A percentile compares a stretch with the other conserved stretches of the same genome.
Conservation (phyloP, 2,797 vertebrate genomes). For the Mionectes olivaceus region DNA sequence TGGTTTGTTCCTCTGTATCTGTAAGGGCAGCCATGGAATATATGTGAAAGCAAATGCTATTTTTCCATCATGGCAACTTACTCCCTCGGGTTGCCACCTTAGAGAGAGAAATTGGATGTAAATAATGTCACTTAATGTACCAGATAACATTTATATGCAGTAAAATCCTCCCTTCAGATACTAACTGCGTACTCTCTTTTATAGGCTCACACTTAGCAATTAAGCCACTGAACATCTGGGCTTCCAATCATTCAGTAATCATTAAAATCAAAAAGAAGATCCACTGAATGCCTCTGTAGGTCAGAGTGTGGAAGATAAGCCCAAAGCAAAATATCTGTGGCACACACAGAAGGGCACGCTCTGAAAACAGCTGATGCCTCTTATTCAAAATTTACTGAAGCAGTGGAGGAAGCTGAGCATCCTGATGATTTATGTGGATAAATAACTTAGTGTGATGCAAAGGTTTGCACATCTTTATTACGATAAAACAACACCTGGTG, state of each 20-base stretch:
- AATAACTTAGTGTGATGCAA: slow-evolving; percentile 57
- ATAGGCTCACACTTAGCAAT: slow-evolving; percentile 41
- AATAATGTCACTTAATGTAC: slow-evolving; percentile 57
- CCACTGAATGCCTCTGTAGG: slow-evolving; percentile 37
- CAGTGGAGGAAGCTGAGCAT: slow-evolving; percentile 39
- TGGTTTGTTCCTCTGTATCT: neutral
- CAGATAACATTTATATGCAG: slow-evolving; percentile 41
- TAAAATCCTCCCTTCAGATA: slow-evolving; percentile 56
- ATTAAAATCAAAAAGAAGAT: slow-evolving; percentile 58
- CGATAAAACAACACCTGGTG: slow-evolving; percentile 70
- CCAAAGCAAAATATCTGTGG: slow-evolving; percentile 55
- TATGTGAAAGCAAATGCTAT: neutral
- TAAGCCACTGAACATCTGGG: slow-evolving; percentile 61
- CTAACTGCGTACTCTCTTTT: slow-evolving; percentile 43
- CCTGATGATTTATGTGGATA: slow-evolving; percentile 50
- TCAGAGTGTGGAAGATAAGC: slow-evolving; percentile 44
- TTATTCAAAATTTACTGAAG: slow-evolving; percentile 61
- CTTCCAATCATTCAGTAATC: slow-evolving; percentile 26
- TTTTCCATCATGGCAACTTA: neutral
- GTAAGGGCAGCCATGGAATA: neutral
- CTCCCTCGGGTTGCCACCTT: slow-evolving; percentile 23
- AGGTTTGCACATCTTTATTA: slow-evolving; percentile 72
- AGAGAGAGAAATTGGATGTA: slow-evolving; percentile 39
- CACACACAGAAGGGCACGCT: slow-evolving; percentile 28
- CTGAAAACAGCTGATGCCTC: slow-evolving; percentile 63